Evolutionary conservation across 2,113 vertebrate species (phyloP), one percentile per base, ranked within the genome.

Genomic region (Tonatia bakeri): DNA sequence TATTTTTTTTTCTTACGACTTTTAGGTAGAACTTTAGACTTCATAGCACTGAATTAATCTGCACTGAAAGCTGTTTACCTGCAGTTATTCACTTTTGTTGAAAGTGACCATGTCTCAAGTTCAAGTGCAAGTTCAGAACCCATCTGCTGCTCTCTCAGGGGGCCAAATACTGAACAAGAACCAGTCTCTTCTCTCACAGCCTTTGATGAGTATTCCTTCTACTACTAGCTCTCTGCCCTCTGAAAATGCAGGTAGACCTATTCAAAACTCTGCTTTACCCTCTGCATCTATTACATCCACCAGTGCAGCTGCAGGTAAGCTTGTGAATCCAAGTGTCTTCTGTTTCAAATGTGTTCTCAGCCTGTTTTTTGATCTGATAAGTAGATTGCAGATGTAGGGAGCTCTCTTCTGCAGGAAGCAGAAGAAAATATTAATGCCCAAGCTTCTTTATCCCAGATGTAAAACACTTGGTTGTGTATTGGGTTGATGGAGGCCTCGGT

Each of bases 221-320:
- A 98, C 99, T 86, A 95, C 99, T 79, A 99, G 99, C 97, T 99
- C 99, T 86, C 98, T 99, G 95, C 99, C 99, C 94, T 99, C 99
- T 82, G 99, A 99, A 99, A 99, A 99, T 97, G 99, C 99, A 98
- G 99, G 99, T 98, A 99, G 99, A 98, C 99, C 99, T 67, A 98
- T 99, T 96, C 99, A 99, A 98, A 99, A 98, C 97, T 99, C 99
- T 61, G 99, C 99, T 98, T 99, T 99, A 96, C 99, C 99, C 45
- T 99, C 99, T 87, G 99, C 99, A 96, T 99, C 99, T 80, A 98
- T 98, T 96, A 99, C 99, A 67, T 99, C 99, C 97, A 99, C 99
- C 98, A 99, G 85, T 97, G 98, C 99, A 99, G 98, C 99, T 98
- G 98, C 99, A 99, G 99, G 99, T 99, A 97, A 97, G 98, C 85